Evolutionary conservation across 2,113 vertebrate species (phyloP), one percentile per base, ranked within the genome.

Genomic region (Rhadina sibilatrix): DNA sequence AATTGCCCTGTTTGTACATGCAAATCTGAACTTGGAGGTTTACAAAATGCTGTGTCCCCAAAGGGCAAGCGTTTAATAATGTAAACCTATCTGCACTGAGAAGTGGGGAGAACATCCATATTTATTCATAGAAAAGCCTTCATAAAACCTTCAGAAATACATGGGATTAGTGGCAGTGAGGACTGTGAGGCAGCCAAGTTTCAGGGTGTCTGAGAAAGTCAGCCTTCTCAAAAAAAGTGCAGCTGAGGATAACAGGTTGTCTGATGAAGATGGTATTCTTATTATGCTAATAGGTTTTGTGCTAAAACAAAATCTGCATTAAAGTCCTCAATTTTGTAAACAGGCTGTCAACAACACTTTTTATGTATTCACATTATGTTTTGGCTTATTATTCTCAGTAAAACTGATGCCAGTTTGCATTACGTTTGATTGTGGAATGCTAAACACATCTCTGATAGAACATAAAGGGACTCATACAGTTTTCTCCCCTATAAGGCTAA

Each of bases 241-340:
- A 72, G 18, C n/a, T 87, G 37, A 76, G 28, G 24, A 46, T 54
- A 94, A 40, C 44, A 75, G 35, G 31, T 71, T 92, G 20, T 56
- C 59, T 90, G 59, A 79, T 78, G 46, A 74, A 84, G n/a, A 46
- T 4, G 1, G 20, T 53, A 52, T 49, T 83, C 54, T 94, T 94
- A 57, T 56, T 77, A 57, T 35, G 57, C 30, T 89, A 91, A 69
- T 72, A 79, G 49, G 15, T 57, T 83, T 87, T 61, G 40, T 57
- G 49, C 46, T 94, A 66, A 91, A 91, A 89, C n/a, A 79, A 92
- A 91, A 87, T 61, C 89, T 83, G 54, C 63, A 85, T 76, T 89
- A 40, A 83, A 89, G 61, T 76, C 72, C 22, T 79, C 6, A 3
- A 38, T 95, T 95, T 92, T 95, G 86, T 96, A 96, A 96, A 93